Evolutionary conservation across 2,888 invertebrate genomes (phyloP).

Genomic region (Lamproptera curius): DNA sequence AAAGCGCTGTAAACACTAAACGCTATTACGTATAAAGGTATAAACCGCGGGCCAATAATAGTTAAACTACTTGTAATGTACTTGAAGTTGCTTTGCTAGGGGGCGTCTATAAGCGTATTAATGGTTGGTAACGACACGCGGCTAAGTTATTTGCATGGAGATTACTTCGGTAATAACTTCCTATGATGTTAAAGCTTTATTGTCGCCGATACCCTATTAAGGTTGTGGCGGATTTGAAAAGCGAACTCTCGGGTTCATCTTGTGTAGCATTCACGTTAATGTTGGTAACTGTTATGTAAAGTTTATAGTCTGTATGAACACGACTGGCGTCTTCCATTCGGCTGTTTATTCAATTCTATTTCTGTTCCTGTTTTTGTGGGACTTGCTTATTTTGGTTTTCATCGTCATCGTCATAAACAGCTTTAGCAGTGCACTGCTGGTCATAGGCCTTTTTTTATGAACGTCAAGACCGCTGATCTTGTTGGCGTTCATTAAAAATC

Average conservation of each 20-base stretch:
- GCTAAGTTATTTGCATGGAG: constrained; percentile 57
- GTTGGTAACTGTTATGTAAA: neutral
- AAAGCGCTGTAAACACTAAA: constrained; percentile 13
- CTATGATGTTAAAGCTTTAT: constrained; percentile 36
- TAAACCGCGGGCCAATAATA: constrained; percentile 11
- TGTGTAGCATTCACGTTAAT: neutral
- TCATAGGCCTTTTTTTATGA: too few relatives aligned
- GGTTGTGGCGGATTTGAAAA: neutral
- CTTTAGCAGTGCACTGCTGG: too few relatives aligned
- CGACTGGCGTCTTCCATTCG: neutral
- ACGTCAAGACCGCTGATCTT: too few relatives aligned
- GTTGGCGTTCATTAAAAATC: too few relatives aligned
- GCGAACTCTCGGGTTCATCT: neutral
- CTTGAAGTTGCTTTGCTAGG: constrained; percentile 11
- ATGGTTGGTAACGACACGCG: constrained; percentile 31
- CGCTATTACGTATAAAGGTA: neutral
- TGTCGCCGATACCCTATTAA: constrained; percentile 17
- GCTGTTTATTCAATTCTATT: neutral
- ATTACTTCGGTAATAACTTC: constrained; percentile 61
- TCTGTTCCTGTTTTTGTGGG: neutral
- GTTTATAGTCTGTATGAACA: neutral
- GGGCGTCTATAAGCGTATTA: constrained; percentile 36
- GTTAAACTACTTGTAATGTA: constrained; percentile 21
- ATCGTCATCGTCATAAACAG: too few relatives aligned
- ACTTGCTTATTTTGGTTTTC: neutral